Conservation (phyloP, 23 tunicate genomes). For the Corella eumyota region DNA sequence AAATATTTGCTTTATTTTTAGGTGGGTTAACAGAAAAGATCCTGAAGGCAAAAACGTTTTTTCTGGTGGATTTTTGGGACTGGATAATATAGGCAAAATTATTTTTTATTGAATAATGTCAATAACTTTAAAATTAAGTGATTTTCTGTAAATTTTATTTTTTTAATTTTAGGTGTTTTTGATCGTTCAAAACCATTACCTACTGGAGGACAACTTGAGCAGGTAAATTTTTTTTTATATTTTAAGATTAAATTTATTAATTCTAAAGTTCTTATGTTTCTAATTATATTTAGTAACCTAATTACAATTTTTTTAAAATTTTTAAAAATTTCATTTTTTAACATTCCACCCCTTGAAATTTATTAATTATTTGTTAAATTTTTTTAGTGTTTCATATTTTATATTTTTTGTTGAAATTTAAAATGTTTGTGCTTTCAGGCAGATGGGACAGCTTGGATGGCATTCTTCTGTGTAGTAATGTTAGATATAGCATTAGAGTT, state of each 20-base stretch:
- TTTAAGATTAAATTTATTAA: background rate
- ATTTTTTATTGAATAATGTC: background rate
- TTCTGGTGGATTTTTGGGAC: constrained; percentile 92
- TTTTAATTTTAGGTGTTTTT: constrained; percentile 56
- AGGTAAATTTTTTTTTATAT: constrained; percentile 24
- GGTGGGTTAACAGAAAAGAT: constrained; percentile 98
- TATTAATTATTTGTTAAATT: too few species aligned
- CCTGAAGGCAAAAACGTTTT: constrained; percentile 81
- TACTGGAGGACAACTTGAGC: constrained; percentile 77
- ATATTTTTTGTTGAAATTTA: too few species aligned
- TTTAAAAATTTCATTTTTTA: too few species aligned
- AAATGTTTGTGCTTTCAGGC: too few species aligned
- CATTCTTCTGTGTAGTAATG: constrained; percentile 87
- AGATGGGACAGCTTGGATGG: constrained; percentile 98
- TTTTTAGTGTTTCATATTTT: too few species aligned
- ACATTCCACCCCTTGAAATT: too few species aligned
- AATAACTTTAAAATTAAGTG: background rate
- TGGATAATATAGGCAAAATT: constrained; percentile 75
- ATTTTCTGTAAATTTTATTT: background rate
- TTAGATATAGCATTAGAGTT: constrained; percentile 80
- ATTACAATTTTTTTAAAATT: too few species aligned
- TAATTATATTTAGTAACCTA: too few species aligned
- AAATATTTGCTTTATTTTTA: constrained; percentile 2
- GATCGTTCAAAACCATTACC: constrained; percentile 91
- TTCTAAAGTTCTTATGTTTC: too few species aligned